Evolutionary conservation across 23 tunicate genomes (phyloP).

Genomic region (Halocynthia roretzi): DNA sequence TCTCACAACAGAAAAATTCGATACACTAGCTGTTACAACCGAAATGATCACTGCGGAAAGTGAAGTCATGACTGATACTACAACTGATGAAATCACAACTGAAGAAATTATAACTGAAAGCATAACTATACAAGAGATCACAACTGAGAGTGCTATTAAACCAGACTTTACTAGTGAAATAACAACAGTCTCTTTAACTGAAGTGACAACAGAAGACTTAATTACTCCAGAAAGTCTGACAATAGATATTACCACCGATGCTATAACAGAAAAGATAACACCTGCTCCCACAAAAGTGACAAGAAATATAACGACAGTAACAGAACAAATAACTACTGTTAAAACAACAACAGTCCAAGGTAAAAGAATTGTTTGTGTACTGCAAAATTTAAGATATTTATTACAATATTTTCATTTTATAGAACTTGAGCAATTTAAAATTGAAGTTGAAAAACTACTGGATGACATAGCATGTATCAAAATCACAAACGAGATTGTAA

Average conservation of each 20-base stretch:
- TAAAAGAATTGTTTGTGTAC: too few relatives aligned
- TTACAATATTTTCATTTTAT: too few relatives aligned
- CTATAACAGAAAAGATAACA: too few relatives aligned
- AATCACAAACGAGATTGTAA: neutral
- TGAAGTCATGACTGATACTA: neutral
- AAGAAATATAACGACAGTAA: too few relatives aligned
- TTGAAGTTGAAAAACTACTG: neutral
- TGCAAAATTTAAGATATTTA: too few relatives aligned
- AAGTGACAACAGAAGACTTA: neutral
- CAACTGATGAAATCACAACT: neutral
- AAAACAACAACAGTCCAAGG: too few relatives aligned
- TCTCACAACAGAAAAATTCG: too few relatives aligned
- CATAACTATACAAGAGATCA: neutral
- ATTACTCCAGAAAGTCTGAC: neutral
- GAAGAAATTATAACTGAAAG: neutral
- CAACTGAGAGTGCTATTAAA: neutral
- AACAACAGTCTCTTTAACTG: neutral
- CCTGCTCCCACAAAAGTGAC: too few relatives aligned
- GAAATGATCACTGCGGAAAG: neutral
- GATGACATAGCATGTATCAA: slow-evolving; percentile 3
- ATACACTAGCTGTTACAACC: too few relatives aligned
- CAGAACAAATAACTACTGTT: too few relatives aligned
- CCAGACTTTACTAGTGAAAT: neutral
- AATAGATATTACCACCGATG: neutral
- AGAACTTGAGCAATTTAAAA: neutral